phyloP scores from a whole-genome alignment of 1,140 invertebrate species.

The Apolygus lucorum region DNA sequence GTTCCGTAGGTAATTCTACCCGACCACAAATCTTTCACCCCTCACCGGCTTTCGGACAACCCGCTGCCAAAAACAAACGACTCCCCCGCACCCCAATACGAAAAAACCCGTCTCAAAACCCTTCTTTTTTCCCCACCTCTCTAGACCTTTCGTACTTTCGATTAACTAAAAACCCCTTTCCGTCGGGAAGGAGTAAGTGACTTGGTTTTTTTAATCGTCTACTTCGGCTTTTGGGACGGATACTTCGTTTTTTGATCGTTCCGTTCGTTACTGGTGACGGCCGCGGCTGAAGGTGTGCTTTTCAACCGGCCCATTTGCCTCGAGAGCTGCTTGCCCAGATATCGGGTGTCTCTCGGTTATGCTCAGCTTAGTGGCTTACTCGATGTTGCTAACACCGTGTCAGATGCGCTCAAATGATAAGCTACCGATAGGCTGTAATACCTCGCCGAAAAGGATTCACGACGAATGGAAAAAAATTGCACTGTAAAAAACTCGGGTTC shows the following conservation, averaged over 20 bases:
- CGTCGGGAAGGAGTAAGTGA: neutral
- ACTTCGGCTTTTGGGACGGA: neutral
- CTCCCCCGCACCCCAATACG: neutral
- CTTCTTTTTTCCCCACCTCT: neutral
- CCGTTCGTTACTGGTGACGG: neutral
- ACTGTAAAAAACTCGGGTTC: too few relatives aligned
- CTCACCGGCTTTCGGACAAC: neutral
- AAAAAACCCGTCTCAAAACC: neutral
- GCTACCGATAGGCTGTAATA: neutral
- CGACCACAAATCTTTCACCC: neutral
- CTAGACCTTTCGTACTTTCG: neutral
- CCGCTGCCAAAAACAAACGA: neutral
- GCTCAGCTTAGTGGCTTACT: neutral
- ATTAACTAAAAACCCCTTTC: neutral
- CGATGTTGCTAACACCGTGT: neutral
- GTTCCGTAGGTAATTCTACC: neutral
- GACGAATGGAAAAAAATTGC: too few relatives aligned
- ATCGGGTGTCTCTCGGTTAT: neutral
- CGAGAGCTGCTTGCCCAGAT: neutral
- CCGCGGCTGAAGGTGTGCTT: neutral
- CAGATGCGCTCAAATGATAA: neutral
- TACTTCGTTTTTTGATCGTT: neutral
- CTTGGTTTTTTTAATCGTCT: neutral
- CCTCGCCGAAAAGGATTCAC: too few relatives aligned
- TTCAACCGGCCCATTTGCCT: neutral